Evolutionary conservation across 2,888 invertebrate genomes (phyloP).

Genomic region (Asteroscopus sphinx): DNA sequence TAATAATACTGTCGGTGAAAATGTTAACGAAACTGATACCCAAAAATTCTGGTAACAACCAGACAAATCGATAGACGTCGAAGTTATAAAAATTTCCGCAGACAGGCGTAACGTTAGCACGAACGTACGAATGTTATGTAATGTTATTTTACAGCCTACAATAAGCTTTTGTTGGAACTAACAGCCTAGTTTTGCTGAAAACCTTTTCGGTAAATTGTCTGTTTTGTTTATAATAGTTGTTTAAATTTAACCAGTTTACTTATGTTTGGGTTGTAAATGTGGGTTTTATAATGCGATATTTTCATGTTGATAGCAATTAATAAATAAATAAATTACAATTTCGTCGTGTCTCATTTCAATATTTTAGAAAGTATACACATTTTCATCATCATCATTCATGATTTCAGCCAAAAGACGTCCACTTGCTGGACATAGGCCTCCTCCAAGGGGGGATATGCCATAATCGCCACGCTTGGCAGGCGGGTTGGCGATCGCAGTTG

Average conservation of each 20-base stretch:
- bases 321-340: too few relatives aligned
- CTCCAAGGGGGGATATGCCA: too few relatives aligned
- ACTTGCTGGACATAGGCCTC: too few relatives aligned
- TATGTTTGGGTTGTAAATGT: background rate
- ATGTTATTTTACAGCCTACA: slow-evolving; percentile 34
- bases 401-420: too few relatives aligned
- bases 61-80: slow-evolving; percentile 47
- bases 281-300: background rate
- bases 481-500: too few relatives aligned
- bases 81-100: slow-evolving; percentile 44
- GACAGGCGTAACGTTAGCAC: slow-evolving; percentile 40
- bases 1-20: background rate
- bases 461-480: too few relatives aligned
- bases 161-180: slow-evolving; percentile 27
- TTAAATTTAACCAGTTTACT: slow-evolving; percentile 6
- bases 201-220: slow-evolving; percentile 8
- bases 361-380: too few relatives aligned
- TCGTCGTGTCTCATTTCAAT: too few relatives aligned
- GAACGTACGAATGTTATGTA: slow-evolving; percentile 40
- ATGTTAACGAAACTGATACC: background rate
- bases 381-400: too few relatives aligned
- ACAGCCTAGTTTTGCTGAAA: slow-evolving; percentile 18
- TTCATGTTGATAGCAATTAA: background rate
- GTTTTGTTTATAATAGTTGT: slow-evolving; percentile 10
- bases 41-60: slow-evolving; percentile 8